Evolutionary conservation across 2,113 vertebrate species (phyloP).

Genomic region (Anseranas semipalmata): DNA sequence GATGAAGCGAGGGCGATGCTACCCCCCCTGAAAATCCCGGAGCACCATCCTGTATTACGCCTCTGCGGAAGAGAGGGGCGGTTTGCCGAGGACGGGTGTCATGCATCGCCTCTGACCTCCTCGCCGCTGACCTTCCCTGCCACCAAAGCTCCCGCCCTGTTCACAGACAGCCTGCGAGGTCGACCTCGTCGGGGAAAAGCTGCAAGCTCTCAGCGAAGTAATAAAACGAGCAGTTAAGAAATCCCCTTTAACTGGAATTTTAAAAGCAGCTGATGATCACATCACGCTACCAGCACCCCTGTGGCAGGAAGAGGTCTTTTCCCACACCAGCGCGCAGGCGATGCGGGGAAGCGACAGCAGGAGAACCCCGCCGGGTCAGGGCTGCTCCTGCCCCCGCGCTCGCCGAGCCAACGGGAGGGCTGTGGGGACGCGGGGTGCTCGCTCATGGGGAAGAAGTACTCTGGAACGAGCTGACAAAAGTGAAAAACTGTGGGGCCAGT

Average conservation of each 20-base stretch:
- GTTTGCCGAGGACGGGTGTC: background rate
- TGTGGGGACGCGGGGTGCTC: background rate
- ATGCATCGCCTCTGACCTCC: fast-evolving
- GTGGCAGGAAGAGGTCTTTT: fast-evolving
- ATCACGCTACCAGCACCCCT: background rate
- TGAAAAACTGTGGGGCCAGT: too few species aligned
- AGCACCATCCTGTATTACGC: background rate
- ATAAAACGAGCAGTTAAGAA: background rate
- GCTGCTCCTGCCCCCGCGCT: background rate
- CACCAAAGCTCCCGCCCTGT: background rate
- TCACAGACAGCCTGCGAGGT: fast-evolving
- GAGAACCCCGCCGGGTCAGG: too few species aligned
- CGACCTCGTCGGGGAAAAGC: background rate
- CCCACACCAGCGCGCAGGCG: background rate
- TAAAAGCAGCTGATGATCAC: background rate
- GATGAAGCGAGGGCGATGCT: background rate
- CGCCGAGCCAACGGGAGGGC: background rate
- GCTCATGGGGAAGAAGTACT: background rate
- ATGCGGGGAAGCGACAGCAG: too few species aligned
- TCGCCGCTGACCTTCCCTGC: background rate
- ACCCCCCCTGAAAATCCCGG: too few species aligned
- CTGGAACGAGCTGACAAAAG: background rate
- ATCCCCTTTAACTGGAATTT: background rate
- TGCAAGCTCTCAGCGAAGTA: background rate
- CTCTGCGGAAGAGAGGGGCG: background rate